A percentile compares a stretch with the other conserved stretches of the same genome.
Evolutionary conservation across 2,888 invertebrate species (phyloP).

Genomic region (Neelides folsomi): DNA sequence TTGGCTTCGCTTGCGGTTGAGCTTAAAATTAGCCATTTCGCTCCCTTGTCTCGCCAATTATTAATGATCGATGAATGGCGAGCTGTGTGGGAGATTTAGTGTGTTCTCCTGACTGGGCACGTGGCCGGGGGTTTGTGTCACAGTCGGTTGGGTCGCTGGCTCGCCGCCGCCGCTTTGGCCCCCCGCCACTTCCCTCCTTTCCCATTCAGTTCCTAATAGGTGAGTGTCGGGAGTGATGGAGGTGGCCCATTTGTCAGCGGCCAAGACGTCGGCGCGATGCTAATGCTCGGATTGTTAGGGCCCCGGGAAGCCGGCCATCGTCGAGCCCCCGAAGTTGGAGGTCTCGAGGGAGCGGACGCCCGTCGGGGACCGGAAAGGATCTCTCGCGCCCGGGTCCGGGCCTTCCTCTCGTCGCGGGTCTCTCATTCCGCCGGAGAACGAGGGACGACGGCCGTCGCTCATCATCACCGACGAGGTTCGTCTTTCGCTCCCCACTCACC

Average conservation of each 20-base stretch:
- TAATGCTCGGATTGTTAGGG: slow-evolving; percentile 10
- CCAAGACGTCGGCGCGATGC: too few relatives aligned
- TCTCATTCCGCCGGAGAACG: slow-evolving; percentile 74
- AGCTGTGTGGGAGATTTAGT: too few relatives aligned
- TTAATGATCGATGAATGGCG: too few relatives aligned
- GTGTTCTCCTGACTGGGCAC: too few relatives aligned
- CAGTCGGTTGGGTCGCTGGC: neutral
- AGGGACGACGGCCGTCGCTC: slow-evolving; percentile 72
- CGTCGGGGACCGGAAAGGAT: slow-evolving; percentile 55
- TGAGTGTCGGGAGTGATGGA: neutral
- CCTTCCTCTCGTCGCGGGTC: slow-evolving; percentile 64
- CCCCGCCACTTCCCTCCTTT: neutral
- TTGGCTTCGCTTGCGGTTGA: too few relatives aligned
- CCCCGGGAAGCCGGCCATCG: slow-evolving; percentile 30
- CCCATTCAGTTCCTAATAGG: slow-evolving; percentile 1
- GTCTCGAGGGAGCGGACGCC: slow-evolving; percentile 68
- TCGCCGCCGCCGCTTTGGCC: neutral
- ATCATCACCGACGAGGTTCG: slow-evolving; percentile 90
- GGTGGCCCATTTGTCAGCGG: slow-evolving; percentile 2
- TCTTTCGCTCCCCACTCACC: slow-evolving; percentile 32
- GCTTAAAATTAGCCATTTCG: too few relatives aligned
- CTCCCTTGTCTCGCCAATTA: too few relatives aligned
- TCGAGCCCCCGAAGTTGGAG: slow-evolving; percentile 48
- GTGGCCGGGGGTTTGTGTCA: too few relatives aligned
- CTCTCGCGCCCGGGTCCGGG: slow-evolving; percentile 53